Evolutionary conservation across 2,113 vertebrate species (phyloP), one percentile per base, ranked within the genome.

Genomic region (Sclerurus mexicanus): DNA sequence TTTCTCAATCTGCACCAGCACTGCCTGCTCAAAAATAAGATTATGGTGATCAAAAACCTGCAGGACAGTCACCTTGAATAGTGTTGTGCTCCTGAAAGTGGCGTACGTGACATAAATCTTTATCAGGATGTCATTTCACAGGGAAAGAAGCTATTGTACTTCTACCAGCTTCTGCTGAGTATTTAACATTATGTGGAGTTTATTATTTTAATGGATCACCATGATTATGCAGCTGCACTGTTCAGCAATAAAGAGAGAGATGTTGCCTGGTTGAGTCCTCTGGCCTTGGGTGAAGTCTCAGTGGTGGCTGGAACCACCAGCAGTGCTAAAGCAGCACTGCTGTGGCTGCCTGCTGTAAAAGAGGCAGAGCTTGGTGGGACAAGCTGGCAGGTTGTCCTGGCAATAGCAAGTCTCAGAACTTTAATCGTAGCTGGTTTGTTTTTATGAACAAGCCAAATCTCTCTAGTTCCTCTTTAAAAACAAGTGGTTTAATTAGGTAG

Each of bases 131-230:
- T 50, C 67, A 55, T 87, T 95, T 84, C 90, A 42, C 37, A 53
- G 25, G 58, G 67, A 78, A 87, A 72, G 64, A 92, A 95, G 56
- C 56, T 68, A 8, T 92, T 87, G 66, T 46, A 35, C 77, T 89
- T 81, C 79, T 67, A 44, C 59, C 64, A 62, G 68, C 49, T 17
- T 58, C 56, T 58, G 56, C 62, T 20, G 33, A 71, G 53, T 68
- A 46, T 72, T 90, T 92, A 66, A 64, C 50, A 12, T 90, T 75
- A 67, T 58, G 52, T 74, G 37, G 59, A 75, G 39, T 91, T 96
- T 95, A 94, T 91, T 95, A 95, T 97, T 93, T 89, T 88, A 95
- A 91, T 93, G 90, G 93, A 85, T 89, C 39, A 46, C 81, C 56
- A 30, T 49, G 89, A 79, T 92, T 92, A 87, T 76, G 60, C 86